These are phyloP conservation scores for Stylophora pistillata DNA, from an alignment of 64 coral and sea anemone genomes.

Conservation along the genomic window DNA sequence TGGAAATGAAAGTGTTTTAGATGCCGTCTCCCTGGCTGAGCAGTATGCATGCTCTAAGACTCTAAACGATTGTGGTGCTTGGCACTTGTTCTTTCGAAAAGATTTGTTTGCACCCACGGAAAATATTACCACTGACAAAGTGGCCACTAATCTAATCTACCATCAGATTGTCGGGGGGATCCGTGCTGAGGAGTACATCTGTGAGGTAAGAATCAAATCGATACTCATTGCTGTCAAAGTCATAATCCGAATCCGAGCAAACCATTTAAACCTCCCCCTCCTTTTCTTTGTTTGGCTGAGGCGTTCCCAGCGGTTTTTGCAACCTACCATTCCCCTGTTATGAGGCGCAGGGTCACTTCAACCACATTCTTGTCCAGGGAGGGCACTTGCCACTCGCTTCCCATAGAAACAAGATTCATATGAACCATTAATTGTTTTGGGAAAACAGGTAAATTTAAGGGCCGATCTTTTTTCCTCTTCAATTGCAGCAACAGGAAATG, in stretches of 20 bases:
- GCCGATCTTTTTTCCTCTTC: neutral
- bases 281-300: too few species aligned
- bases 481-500: slow-evolving; percentile 34
- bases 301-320: too few species aligned
- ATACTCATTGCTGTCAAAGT: neutral
- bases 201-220: neutral
- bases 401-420: too few species aligned
- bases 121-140: slow-evolving; percentile 30
- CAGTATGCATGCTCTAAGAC: slow-evolving; percentile 51
- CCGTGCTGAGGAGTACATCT: slow-evolving; percentile 45
- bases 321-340: too few species aligned
- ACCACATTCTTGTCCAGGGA: too few species aligned
- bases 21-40: slow-evolving; percentile 65
- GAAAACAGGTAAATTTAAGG: neutral
- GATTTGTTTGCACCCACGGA: slow-evolving; percentile 54
- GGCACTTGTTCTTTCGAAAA: slow-evolving; percentile 67
- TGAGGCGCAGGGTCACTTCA: too few species aligned
- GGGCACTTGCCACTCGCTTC: too few species aligned
- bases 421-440: too few species aligned
- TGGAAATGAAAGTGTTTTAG: slow-evolving; percentile 57
- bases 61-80: slow-evolving; percentile 5
- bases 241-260: too few species aligned
- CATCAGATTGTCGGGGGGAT: slow-evolving; percentile 73
- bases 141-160: slow-evolving; percentile 67
- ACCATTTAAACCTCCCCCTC: too few species aligned